Base-by-base conservation (phyloP, 2,888 invertebrate genomes). In the Papilio demoleus region DNA sequence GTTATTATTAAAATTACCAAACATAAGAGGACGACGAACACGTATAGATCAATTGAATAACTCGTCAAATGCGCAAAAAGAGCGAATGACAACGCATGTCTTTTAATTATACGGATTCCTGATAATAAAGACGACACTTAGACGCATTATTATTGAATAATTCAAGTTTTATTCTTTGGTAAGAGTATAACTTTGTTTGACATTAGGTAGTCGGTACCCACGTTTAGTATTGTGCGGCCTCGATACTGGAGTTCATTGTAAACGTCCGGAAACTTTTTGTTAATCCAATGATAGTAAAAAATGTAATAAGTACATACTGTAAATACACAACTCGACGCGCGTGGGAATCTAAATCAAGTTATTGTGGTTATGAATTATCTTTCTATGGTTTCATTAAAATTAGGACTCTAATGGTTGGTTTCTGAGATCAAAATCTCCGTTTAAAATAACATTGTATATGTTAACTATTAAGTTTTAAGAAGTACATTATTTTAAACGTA, bases 221-320 rank as follows among this genome's bases (percentile, higher is more conserved):
- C 63, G 68, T 56, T 40, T 24, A 5, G 19, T 34, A 68, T 68
- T 68, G 68, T 68, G 45, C 31, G 22, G 17, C 17, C 45, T 47
- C 19, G 64, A 47, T 56, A 38, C 14, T 22, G 58, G 17, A 47
- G 68, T 68, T 68, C 68, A 68, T 60, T 47, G 68, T 66, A 50
- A 47, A 60, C 64, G 59, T 68, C 64, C 68, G 68, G 68, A 58
- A 58, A 22, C 27, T 64, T 64, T 68, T 68, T 68, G 64, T 68
- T 68, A 68, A 68, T 64, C 58, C 64, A 40, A 24, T 17, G 14
- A 45, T 45, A 58, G 56, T 45, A 63, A 68, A 68, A 63, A 60
- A 42, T 22, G 17, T 60, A 40, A 50, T 61, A 38, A 38, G 47
- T 38, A 17, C 42, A 9, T 45, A 38, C 36, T 45, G 27, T 61